phyloP scores from a whole-genome alignment of 2,113 vertebrate species.

The Microcebus murinus region DNA sequence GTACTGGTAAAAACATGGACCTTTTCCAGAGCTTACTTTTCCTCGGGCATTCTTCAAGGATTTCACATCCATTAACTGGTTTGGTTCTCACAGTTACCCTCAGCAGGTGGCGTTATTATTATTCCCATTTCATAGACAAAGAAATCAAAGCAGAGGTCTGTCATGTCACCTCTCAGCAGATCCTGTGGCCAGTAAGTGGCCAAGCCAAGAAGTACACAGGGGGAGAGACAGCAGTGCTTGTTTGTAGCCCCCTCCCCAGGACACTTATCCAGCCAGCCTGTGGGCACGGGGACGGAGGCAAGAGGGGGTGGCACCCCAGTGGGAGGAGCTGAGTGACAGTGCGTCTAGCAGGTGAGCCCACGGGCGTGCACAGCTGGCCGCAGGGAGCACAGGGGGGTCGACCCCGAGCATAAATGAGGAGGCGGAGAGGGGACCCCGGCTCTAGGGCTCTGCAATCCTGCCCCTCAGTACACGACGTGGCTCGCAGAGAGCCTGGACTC shows the following conservation, averaged over 20 bases:
- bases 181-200: too few species aligned
- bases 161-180: neutral
- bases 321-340: neutral
- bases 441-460: neutral
- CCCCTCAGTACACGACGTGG: neutral
- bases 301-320: neutral
- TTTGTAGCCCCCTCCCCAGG: neutral
- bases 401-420: fast-evolving
- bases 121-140: neutral
- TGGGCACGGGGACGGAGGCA: neutral
- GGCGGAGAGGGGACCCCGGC: neutral
- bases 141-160: neutral
- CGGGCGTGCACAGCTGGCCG: fast-evolving
- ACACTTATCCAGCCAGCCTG: neutral
- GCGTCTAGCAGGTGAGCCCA: neutral
- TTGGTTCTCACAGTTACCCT: neutral
- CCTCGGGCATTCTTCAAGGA: neutral
- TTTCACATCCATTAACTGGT: neutral
- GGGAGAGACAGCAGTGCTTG: neutral
- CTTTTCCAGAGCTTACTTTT: neutral
- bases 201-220: neutral
- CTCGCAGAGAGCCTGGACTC: neutral
- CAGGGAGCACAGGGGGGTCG: neutral
- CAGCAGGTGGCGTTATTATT: neutral
- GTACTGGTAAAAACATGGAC: fast-evolving